Conservation (phyloP, 2,888 invertebrate species). For the Rutpela maculata region DNA sequence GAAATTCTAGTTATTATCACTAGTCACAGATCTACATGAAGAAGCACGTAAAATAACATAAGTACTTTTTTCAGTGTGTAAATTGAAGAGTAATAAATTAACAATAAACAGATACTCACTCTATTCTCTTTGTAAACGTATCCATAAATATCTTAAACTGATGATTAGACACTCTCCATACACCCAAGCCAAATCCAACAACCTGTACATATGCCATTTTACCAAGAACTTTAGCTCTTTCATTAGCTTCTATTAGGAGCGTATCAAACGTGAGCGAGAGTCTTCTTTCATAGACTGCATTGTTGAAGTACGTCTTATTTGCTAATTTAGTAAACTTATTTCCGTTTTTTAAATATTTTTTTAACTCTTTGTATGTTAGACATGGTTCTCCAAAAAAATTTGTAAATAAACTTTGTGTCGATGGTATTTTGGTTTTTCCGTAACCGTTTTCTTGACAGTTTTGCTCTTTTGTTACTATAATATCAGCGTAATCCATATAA, state of each 20-base stretch:
- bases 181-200: slow-evolving; percentile 82
- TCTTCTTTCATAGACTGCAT: not conserved
- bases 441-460: slow-evolving; percentile 74
- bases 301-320: not conserved
- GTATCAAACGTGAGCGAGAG: slow-evolving; percentile 73
- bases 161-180: slow-evolving; percentile 80
- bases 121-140: slow-evolving; percentile 79
- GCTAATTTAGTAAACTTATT: not conserved
- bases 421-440: slow-evolving; percentile 55
- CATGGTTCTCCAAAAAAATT: slow-evolving; percentile 70
- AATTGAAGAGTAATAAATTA: too few relatives aligned
- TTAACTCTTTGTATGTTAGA: not conserved
- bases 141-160: slow-evolving; percentile 81
- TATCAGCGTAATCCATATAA: slow-evolving; percentile 80
- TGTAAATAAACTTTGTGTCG: slow-evolving; percentile 62
- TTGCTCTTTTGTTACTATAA: slow-evolving; percentile 74
- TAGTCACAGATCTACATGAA: too few relatives aligned
- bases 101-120: slow-evolving; percentile 63
- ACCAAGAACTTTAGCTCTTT: slow-evolving; percentile 75
- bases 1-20: too few relatives aligned
- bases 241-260: slow-evolving; percentile 79
- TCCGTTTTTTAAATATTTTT: not conserved
- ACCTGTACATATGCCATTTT: slow-evolving; percentile 80
- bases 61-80: too few relatives aligned
- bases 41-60: too few relatives aligned